Conservation (phyloP, 1,140 invertebrate species). For the Nomia melanderi region DNA sequence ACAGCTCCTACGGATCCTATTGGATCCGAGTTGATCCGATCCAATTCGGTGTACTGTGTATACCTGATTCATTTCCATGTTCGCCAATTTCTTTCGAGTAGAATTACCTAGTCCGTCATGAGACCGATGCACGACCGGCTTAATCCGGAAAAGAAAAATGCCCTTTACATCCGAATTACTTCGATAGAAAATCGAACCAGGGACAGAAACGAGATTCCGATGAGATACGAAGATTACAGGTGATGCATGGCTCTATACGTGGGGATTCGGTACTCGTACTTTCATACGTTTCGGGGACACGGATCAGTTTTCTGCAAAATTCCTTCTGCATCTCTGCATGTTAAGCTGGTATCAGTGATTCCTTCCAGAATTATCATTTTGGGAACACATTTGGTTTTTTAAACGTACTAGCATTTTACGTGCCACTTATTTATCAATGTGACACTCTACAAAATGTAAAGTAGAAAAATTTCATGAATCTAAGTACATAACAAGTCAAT, state of each 20-base stretch:
- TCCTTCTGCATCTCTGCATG: background rate
- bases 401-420: too few species aligned
- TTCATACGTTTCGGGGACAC: background rate
- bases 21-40: constrained; percentile 35
- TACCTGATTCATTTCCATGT: constrained; percentile 37
- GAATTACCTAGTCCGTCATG: constrained; percentile 24
- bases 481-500: too few species aligned
- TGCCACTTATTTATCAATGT: too few species aligned
- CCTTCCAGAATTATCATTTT: too few species aligned
- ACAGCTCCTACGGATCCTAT: background rate
- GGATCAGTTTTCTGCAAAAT: background rate
- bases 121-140: background rate
- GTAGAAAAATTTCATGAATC: too few species aligned
- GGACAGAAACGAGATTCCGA: constrained; percentile 15
- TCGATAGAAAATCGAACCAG: constrained; percentile 17
- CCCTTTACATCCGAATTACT: constrained; percentile 34
- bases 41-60: constrained; percentile 14
- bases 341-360: too few species aligned
- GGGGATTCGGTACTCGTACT: background rate
- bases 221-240: constrained; percentile 29
- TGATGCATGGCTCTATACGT: constrained; percentile 6
- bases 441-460: too few species aligned
- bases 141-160: constrained; percentile 36
- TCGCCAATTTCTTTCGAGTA: constrained; percentile 26
- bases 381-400: too few species aligned